Base-by-base conservation (phyloP, 2,113 vertebrate genomes). In the Reinhardtius hippoglossoides region DNA sequence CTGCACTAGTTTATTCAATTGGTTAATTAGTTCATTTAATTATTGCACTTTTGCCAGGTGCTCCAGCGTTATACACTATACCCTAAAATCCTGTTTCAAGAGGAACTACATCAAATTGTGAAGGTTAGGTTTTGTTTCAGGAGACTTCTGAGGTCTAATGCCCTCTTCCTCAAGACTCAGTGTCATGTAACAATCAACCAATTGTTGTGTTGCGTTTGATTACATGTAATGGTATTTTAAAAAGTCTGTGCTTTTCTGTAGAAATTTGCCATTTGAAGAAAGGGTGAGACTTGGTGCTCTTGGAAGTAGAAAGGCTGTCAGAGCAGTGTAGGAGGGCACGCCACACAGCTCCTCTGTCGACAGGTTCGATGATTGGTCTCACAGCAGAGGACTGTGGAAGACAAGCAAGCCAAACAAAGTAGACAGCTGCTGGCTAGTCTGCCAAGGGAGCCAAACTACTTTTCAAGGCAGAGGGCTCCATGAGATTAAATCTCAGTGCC, bases 381-480 rank as follows among this genome's bases (percentile, higher is more conserved):
- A 50, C 64, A 56, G 68, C 64, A 66, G 64, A 56, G 46, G 35
- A 74, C 21, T 23, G 35, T 52, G 16, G 69, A 79, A 50, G 73
- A 57, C 54, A 56, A 58, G 50, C 55, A 42, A 59, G 37, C 7
- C 62, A 80, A 86, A 78, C 67, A 60, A 40, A 52, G 63, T 13
- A 48, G 60, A 78, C 67, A 59, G 71, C 63, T 63, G 42, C 52
- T 80, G 73, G 63, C 20, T 37, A 5, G 44, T 73, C 44, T 74
- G 65, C 81, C 65, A 72, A 18, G 46, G 55, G 77, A 81, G 63
- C n/a, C 65, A 70, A 62, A 82, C 55, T 68, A 71, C 63, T 68
- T 71, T 37, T 74, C 68, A 56, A 75, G 74, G 27, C 61, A 35
- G 56, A 71, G 21, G 24, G 74, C n/a, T 80, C 20, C 20, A 61